Evolutionary conservation across 37 sponge, comb jelly and placozoan genomes (phyloP).

Genomic region (Spongilla lacustris): DNA sequence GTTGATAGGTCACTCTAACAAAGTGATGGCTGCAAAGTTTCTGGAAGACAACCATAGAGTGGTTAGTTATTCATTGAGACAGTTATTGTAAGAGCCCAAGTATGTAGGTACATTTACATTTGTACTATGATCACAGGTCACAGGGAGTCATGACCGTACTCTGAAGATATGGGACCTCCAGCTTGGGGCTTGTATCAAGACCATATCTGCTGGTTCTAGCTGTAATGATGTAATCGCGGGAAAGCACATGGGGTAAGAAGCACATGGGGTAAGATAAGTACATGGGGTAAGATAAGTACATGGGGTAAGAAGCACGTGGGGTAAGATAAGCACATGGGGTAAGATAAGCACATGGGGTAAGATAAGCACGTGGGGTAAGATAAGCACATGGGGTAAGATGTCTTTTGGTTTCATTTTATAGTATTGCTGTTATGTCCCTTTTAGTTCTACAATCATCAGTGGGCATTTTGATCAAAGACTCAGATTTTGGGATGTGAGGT

Average conservation of each 20-base stretch:
- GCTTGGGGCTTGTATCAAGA: constrained; percentile 70
- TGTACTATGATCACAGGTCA: constrained; percentile 44
- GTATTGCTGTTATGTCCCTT: neutral
- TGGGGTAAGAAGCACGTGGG: constrained; percentile 49
- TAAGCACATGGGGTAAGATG: too few species aligned
- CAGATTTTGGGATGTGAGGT: constrained; percentile 92
- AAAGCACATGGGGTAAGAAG: constrained; percentile 68
- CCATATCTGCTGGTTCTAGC: constrained; percentile 94
- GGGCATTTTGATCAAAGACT: constrained; percentile 93
- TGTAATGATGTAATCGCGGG: constrained; percentile 91
- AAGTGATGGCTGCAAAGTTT: constrained; percentile 88
- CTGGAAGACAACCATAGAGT: constrained; percentile 78
- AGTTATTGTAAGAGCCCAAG: neutral
- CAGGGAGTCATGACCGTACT: constrained; percentile 95
- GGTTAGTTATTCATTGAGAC: constrained; percentile 37
- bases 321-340: constrained; percentile 71
- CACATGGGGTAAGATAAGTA: neutral
- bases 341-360: neutral
- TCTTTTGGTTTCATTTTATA: too few species aligned
- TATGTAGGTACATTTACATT: neutral
- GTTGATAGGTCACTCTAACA: constrained; percentile 84
- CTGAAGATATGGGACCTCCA: constrained; percentile 95
- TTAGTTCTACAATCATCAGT: constrained; percentile 78
- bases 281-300: neutral
- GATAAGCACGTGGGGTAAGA: neutral